Base-by-base conservation (phyloP, 2,113 vertebrate genomes). In the Asarcornis scutulata region DNA sequence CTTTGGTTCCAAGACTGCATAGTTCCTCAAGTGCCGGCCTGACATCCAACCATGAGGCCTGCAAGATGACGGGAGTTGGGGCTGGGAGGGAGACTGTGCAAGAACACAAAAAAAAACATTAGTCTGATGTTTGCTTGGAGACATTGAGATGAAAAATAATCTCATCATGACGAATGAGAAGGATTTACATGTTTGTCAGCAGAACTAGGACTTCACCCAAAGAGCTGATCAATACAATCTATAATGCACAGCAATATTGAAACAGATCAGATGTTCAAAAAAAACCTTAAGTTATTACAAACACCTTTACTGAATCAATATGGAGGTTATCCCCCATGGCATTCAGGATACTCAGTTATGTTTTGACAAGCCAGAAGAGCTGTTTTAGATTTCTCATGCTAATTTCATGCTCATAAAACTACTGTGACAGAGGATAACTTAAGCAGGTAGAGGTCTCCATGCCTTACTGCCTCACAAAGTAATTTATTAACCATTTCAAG, bases 1-100 rank as follows among this genome's bases (percentile, higher is more conserved):
- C 34, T 62, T 6, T 12, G 18, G 42, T 18, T 91, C 27, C 1
- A 5, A 80, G 44, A 83, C 17, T 10, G 1, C 2, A 0, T 26
- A 46, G 17, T 68, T 85, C 32, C 27, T 68, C 42, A 76, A 60
- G 50, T 44, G 52, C 7, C 12, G 11, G 31, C 32, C 84, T 2
- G 3, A 75, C 23, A 72, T 22, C 16, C 59, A 25, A 2, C 27
- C 86, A 62, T 2, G 3, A 74, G 42, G 46, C 34, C 62, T 25
- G 34, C 44, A 83, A 91, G n/a, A 53, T 13, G 81, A 63, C 0
- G 1, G 18, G 31, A 71, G 42, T 11, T 66, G 48, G 42, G 20
- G 23, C 72, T 40, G 38, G 36, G 13, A 80, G 53, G 40, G 17
- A 73, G 29, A 76, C 83, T 67, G 38, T 55, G 71, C 17, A 83